Base-by-base conservation (phyloP, 2,113 vertebrate species). In the Indicator maculatus region DNA sequence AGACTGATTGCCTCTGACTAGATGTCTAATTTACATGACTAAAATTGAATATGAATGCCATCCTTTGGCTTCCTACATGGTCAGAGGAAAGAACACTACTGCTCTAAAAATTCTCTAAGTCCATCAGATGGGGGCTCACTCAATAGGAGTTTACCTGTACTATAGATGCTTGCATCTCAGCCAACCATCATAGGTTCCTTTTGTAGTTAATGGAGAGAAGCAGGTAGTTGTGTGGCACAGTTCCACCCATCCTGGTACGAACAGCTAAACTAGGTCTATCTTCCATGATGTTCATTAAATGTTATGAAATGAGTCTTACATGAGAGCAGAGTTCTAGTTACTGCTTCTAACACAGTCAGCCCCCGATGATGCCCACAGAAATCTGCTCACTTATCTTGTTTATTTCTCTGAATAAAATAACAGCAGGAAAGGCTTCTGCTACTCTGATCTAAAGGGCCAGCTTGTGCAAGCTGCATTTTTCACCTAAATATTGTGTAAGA, bases 331-430 rank as follows among this genome's bases (percentile, higher is more conserved):
- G 45, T 44, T 90, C n/a, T 31, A 79, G 45, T 53, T 60, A 50
- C 36, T 83, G 44, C 41, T 89, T 38, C 78, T 44, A 47, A 65
- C 56, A 63, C 36, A 88, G 64, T 24, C 74, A 85, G 59, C 70
- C 38, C 47, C 55, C 26, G 2, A 11, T 10, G 21, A 55, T 61
- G 7, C 4, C 45, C 72, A 83, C 1, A 1, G 53, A 93, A 93
- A 89, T 59, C 28, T 53, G 47, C 24, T 92, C 11, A 44, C 73
- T 73, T 59, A 59, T 63, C 47, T 61, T 18, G 3, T 58, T 91
- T 77, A 70, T 66, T 84, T 88, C 63, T 64, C 84, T 70, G 45
- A 88, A 64, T 12, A 85, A 89, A 95, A 86, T 66, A 41, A 76
- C 39, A 88, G 56, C 38, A 80, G 64, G 19, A 80, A 66, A 93